Evolutionary conservation across 2,113 vertebrate genomes (phyloP).

Genomic region (Neogobius melanostomus): DNA sequence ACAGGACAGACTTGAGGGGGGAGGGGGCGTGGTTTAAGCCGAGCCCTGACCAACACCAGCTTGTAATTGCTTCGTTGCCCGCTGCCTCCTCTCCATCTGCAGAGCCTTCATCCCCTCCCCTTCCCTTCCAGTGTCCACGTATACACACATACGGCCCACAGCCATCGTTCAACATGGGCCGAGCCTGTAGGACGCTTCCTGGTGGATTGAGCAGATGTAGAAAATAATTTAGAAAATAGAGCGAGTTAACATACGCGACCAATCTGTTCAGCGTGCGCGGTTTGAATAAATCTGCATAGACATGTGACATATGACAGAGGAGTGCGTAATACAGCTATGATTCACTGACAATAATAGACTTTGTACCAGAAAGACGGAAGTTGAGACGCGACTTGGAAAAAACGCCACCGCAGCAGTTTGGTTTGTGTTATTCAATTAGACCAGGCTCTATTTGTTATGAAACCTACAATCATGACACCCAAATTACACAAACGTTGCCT

Average conservation of each 20-base stretch:
- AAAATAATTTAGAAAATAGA: slow-evolving; percentile 22
- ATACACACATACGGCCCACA: slow-evolving; percentile 17
- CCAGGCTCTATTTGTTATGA: slow-evolving; percentile 43
- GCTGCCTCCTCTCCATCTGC: slow-evolving; percentile 53
- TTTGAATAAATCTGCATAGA: slow-evolving; percentile 57
- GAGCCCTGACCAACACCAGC: slow-evolving; percentile 46
- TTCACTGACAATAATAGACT: slow-evolving; percentile 32
- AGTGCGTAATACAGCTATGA: slow-evolving; percentile 29
- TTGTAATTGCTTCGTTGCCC: slow-evolving; percentile 71
- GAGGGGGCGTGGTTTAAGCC: slow-evolving; percentile 29
- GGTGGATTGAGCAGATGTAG: slow-evolving; percentile 46
- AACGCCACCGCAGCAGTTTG: slow-evolving; percentile 17
- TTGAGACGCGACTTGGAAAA: slow-evolving; percentile 14
- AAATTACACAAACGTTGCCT: slow-evolving; percentile 15
- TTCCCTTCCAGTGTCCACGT: slow-evolving; percentile 14
- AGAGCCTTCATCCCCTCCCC: slow-evolving; percentile 42
- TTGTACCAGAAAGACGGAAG: slow-evolving; percentile 19
- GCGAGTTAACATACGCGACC: slow-evolving; percentile 14
- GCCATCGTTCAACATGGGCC: slow-evolving; percentile 31
- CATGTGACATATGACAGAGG: slow-evolving; percentile 42
- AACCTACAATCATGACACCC: slow-evolving; percentile 28
- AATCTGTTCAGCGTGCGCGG: slow-evolving; percentile 22
- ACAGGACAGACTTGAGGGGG: slow-evolving; percentile 15
- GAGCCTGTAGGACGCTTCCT: slow-evolving; percentile 36
- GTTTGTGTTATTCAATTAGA: slow-evolving; percentile 42